phyloP scores from a whole-genome alignment of 2,888 invertebrate species.

The Himalopsyche tibetana region DNA sequence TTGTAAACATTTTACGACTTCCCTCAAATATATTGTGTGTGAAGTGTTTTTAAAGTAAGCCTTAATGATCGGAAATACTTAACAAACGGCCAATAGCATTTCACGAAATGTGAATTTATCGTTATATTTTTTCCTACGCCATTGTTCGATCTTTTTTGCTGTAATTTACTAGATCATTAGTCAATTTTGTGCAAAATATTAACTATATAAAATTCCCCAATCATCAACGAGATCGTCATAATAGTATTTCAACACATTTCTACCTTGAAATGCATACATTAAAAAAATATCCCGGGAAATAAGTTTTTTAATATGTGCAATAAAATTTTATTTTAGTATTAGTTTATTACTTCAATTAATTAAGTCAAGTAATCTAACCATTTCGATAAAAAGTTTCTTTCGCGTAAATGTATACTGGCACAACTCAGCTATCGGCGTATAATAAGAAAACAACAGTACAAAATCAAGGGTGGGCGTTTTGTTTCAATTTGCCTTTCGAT shows the following conservation, averaged over 20 bases:
- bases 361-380: constrained; percentile 8
- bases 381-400: constrained; percentile 40
- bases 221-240: background rate
- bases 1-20: constrained; percentile 36
- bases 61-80: constrained; percentile 41
- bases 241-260: background rate
- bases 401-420: background rate
- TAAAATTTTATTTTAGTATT: background rate
- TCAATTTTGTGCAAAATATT: background rate
- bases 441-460: background rate
- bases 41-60: constrained; percentile 37
- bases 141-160: too few relatives aligned
- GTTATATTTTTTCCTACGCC: too few relatives aligned
- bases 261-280: background rate
- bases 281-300: background rate
- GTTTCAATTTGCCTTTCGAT: background rate
- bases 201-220: background rate
- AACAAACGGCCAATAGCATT: constrained; percentile 4
- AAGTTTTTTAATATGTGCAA: background rate
- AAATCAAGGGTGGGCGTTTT: constrained; percentile 41
- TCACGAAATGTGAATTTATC: constrained; percentile 16
- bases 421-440: background rate
- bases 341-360: constrained; percentile 26
- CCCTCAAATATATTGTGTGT: constrained; percentile 24
- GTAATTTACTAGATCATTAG: background rate